A percentile compares a stretch with the other conserved stretches of the same genome.
Evolutionary conservation across 2,113 vertebrate genomes (phyloP).

Genomic region (Cavia aperea): DNA sequence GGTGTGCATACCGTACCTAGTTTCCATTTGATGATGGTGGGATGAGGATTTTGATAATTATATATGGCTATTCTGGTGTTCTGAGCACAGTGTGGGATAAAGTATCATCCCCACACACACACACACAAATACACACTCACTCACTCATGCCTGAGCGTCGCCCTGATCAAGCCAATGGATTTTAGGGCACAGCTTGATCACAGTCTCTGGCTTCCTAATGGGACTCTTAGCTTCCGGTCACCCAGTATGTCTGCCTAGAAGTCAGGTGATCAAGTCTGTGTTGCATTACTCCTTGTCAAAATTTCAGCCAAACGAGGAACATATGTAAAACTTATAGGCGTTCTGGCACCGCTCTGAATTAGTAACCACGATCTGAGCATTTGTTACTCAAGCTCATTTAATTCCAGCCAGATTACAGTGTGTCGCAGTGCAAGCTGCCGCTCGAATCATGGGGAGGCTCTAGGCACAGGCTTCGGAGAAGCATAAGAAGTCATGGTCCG

Average conservation of each 20-base stretch:
- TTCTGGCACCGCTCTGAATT: constrained; percentile 71
- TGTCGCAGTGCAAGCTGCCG: constrained; percentile 68
- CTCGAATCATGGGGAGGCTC: constrained; percentile 66
- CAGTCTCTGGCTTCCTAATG: neutral
- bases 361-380: constrained; percentile 76
- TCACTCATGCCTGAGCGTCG: neutral
- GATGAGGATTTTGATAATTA: constrained; percentile 14
- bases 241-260: constrained; percentile 28
- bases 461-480: constrained; percentile 60
- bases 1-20: neutral
- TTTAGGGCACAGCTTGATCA: neutral
- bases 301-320: constrained; percentile 74
- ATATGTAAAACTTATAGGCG: constrained; percentile 70
- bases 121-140: neutral
- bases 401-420: constrained; percentile 70
- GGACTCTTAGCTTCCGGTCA: constrained; percentile 23
- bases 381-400: constrained; percentile 78
- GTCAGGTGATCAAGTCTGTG: constrained; percentile 69
- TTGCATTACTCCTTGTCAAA: constrained; percentile 73
- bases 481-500: constrained; percentile 63
- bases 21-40: neutral
- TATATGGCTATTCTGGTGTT: neutral
- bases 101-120: neutral
- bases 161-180: neutral
- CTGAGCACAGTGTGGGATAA: neutral